phyloP scores from a whole-genome alignment of 1,140 invertebrate genomes.

The Diprion similis region DNA sequence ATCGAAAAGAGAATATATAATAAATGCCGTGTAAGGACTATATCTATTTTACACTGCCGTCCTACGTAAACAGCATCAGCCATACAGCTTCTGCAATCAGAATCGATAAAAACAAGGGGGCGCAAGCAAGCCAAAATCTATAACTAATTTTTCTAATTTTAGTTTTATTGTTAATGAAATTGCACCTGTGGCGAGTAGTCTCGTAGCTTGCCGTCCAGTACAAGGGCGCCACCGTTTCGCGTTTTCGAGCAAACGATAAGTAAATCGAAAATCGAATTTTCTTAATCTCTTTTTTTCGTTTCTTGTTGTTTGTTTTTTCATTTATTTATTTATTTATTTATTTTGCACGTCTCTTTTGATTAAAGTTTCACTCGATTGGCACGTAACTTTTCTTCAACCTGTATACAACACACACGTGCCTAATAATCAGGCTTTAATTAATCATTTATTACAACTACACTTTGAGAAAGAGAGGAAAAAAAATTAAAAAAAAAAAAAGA shows the following conservation, averaged over 20 bases:
- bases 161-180: slow-evolving; percentile 16
- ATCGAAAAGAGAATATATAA: too few relatives aligned
- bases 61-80: too few relatives aligned
- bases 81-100: not conserved
- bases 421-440: not conserved
- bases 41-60: too few relatives aligned
- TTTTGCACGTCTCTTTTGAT: not conserved
- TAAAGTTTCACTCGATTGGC: not conserved
- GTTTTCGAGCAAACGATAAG: slow-evolving; percentile 42
- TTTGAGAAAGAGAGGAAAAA: too few relatives aligned
- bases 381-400: not conserved
- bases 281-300: too few relatives aligned
- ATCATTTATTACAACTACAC: not conserved
- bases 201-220: slow-evolving; percentile 57
- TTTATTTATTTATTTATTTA: not conserved
- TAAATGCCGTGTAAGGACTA: too few relatives aligned
- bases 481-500: too few relatives aligned
- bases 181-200: slow-evolving; percentile 54
- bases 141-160: not conserved
- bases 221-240: slow-evolving; percentile 56
- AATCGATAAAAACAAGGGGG: not conserved
- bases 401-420: not conserved
- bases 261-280: not conserved
- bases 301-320: too few relatives aligned
- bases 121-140: slow-evolving; percentile 7